A percentile compares a stretch with the other conserved stretches of the same genome.
These are phyloP conservation scores for Hyperoplus lanceolatus DNA, from an alignment of 2,797 vertebrate genomes.

Conservation along the genomic window DNA sequence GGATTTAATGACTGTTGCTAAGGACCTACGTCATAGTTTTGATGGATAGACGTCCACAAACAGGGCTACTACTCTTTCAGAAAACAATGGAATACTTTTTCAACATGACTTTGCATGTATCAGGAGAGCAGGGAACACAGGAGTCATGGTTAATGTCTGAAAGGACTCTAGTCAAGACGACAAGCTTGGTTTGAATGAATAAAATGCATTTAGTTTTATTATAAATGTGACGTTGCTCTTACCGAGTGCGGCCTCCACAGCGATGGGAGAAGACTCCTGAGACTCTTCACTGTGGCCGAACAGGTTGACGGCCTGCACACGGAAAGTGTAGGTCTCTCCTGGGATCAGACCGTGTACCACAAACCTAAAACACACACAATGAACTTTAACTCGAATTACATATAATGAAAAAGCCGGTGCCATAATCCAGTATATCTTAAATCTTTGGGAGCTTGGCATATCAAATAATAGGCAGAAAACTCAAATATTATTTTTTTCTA, in stretches of 20 bases:
- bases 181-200: neutral
- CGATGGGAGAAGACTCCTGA: slow-evolving; percentile 91
- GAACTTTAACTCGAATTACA: neutral
- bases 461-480: too few relatives aligned
- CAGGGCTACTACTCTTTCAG: too few relatives aligned
- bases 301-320: slow-evolving; percentile 94
- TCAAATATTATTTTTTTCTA: too few relatives aligned
- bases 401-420: neutral
- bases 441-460: too few relatives aligned
- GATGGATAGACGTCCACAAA: too few relatives aligned
- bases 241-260: slow-evolving; percentile 94
- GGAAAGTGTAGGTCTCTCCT: slow-evolving; percentile 93
- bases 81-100: too few relatives aligned
- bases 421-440: neutral
- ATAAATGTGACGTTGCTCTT: slow-evolving; percentile 44
- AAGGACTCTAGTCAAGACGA: too few relatives aligned
- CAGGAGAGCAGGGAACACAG: too few relatives aligned
- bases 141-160: too few relatives aligned
- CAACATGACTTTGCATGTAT: too few relatives aligned
- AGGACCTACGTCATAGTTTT: too few relatives aligned
- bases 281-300: slow-evolving; percentile 94
- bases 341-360: slow-evolving; percentile 93
- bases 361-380: slow-evolving; percentile 85
- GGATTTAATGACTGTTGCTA: too few relatives aligned
- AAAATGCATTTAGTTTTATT: neutral